Evolutionary conservation across 2,888 invertebrate genomes (phyloP).

Genomic region (Escarpia spicata): DNA sequence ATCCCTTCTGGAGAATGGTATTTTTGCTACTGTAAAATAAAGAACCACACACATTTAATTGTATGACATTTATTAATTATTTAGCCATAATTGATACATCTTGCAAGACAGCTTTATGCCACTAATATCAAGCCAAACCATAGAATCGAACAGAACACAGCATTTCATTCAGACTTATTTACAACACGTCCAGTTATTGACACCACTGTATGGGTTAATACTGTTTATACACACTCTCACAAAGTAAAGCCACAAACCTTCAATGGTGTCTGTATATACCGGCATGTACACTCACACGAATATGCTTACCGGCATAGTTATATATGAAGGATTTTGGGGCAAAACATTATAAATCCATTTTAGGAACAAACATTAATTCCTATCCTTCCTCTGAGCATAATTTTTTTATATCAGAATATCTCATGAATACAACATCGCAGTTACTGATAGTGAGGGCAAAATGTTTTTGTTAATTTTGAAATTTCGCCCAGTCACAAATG

Average conservation of each 20-base stretch:
- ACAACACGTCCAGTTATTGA: conserved; percentile 2
- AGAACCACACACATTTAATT: not conserved
- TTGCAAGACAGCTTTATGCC: not conserved
- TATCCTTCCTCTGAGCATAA: no score
- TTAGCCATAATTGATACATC: conserved; percentile 6
- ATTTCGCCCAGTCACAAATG: no score
- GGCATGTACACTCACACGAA: not conserved
- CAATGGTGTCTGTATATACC: not conserved
- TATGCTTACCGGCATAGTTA: not conserved
- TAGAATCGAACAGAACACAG: not conserved
- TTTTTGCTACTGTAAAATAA: not conserved
- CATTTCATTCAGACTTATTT: not conserved
- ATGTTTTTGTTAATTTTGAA: no score
- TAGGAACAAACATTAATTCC: no score
- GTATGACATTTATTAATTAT: conserved; percentile 13
- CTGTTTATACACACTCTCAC: conserved; percentile 2
- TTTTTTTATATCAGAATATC: no score
- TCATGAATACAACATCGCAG: no score
- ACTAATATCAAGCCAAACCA: conserved; percentile 16
- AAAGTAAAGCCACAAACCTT: not conserved
- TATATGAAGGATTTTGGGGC: no score
- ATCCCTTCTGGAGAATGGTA: not conserved
- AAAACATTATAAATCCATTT: no score
- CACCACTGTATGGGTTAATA: not conserved
- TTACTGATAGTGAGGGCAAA: no score